Percentiles rank a stretch among this genome's conserved stretches.
Evolutionary conservation across 1,140 invertebrate genomes (phyloP).

Genomic region (Drosophila gunungcola): DNA sequence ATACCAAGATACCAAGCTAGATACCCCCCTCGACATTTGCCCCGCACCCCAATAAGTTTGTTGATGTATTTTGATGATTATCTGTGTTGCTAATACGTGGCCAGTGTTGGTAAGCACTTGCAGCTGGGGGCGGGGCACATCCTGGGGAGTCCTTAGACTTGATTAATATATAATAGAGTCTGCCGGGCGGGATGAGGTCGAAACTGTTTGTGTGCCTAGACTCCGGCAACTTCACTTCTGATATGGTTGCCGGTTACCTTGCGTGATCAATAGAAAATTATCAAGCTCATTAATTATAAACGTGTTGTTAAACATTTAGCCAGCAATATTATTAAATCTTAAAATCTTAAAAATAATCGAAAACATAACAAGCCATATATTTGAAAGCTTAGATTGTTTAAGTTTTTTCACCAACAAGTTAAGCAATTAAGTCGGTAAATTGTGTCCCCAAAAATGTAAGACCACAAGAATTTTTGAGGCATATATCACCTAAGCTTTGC

Average conservation of each 20-base stretch:
- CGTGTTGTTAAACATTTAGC: no score
- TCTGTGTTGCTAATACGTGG: slow-evolving; percentile 60
- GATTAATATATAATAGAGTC: slow-evolving; percentile 40
- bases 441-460: no score
- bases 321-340: no score
- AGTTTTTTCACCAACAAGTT: no score
- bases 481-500: neutral
- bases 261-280: neutral
- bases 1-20: neutral
- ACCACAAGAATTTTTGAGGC: slow-evolving; percentile 2
- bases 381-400: no score
- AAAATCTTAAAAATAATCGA: no score
- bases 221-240: neutral
- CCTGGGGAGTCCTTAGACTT: slow-evolving; percentile 28
- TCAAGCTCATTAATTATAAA: no score
- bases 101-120: slow-evolving; percentile 45
- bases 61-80: slow-evolving; percentile 64
- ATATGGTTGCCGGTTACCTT: neutral
- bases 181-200: neutral
- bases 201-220: neutral
- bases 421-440: no score
- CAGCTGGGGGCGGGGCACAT: neutral
- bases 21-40: neutral
- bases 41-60: slow-evolving; percentile 48
- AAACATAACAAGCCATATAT: no score